These are phyloP conservation scores for Sinocyclocheilus maitianheensis DNA, from an alignment of 2,113 vertebrate species.

Conservation along the genomic window DNA sequence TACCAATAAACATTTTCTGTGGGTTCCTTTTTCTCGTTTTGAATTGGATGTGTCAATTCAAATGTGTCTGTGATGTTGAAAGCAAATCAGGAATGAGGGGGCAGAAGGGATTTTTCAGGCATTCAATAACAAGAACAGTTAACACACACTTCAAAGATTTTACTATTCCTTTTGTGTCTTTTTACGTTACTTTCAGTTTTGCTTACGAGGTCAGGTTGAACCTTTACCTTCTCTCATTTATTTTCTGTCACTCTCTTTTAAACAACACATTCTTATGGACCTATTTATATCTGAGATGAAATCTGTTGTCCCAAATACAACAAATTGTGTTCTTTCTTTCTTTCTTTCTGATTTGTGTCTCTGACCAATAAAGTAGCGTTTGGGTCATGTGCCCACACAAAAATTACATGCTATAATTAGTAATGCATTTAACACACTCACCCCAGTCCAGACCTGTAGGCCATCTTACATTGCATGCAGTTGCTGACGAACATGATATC, in stretches of 20 bases:
- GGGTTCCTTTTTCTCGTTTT: neutral
- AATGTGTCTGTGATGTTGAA: neutral
- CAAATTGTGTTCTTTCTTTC: neutral
- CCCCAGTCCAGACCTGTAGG: too few species aligned
- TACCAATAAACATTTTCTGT: neutral
- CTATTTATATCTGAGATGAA: neutral
- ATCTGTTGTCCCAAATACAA: too few species aligned
- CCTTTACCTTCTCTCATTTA: neutral
- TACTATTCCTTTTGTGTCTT: constrained; percentile 29
- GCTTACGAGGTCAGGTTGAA: constrained; percentile 53
- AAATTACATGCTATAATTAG: too few species aligned
- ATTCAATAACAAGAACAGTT: constrained; percentile 33
- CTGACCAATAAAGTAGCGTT: neutral
- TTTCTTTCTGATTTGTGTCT: neutral
- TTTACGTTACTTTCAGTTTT: constrained; percentile 34
- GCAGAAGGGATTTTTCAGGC: neutral
- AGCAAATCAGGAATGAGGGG: neutral
- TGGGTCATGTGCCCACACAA: neutral
- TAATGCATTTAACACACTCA: too few species aligned
- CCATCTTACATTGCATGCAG: too few species aligned
- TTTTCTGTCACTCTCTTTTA: neutral
- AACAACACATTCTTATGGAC: neutral
- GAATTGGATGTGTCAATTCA: neutral
- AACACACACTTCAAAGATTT: constrained; percentile 46
- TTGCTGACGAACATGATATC: too few species aligned